Evolutionary conservation across 2,113 vertebrate genomes (phyloP), one percentile per base, ranked within the genome.

Genomic region (Ellobius talpinus): DNA sequence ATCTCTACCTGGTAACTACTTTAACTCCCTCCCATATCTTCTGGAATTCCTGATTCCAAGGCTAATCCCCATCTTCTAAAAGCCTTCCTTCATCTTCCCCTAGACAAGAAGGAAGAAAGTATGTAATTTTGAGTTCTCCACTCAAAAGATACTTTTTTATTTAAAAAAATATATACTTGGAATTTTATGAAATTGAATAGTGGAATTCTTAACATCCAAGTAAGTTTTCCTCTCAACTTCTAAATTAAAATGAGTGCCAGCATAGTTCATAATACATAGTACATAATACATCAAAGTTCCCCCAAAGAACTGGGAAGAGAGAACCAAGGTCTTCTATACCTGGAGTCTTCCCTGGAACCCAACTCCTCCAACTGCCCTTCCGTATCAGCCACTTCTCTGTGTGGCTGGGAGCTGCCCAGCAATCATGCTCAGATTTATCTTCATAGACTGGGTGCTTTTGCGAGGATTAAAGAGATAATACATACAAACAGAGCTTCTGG

Each of bases 121-220:
- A 63, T 12, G 63, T 58, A 77, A 3, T 36, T 39, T 39, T 82
- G 5, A 55, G 4, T 89, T 87, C 91, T 31, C 55, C 95, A 94
- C 10, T 82, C 70, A 45, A 68, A 82, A 61, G 66, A 33, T 31
- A 79, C 92, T 97, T 85, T 88, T 72, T 65, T 12, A 29, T 45
- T 82, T 61, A 63, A 85, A 94, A 29, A 78, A 66, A 85, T 36
- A 58, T 73, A 14, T 0, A 89, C 39, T 42, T 89, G 39, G 39
- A 19, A 95, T 87, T 7, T 91, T 88, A 79, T 23, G 19, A 65
- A 95, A 52, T 89, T 39, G 42, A 84, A 63, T 86, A 87, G 36
- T 42, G 68, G 61, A 82, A 91, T 84, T 89, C 70, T 61, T 21
- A 81, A 42, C 31, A 47, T 45, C 63, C 19, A 45, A 36, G 70